Base-by-base conservation (phyloP, 1,140 invertebrate genomes). In the Schlechtendalia chinensis region DNA sequence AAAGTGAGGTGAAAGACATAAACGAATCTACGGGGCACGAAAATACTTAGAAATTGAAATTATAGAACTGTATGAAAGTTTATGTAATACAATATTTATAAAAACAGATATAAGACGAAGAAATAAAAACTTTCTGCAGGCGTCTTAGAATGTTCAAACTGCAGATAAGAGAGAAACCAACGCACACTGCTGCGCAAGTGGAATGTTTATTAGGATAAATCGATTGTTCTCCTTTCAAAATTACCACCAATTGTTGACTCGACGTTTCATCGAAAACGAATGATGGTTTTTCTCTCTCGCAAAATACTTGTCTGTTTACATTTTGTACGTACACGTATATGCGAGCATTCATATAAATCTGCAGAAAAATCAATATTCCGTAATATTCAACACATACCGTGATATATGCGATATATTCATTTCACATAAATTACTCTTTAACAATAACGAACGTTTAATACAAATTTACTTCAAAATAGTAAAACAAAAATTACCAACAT, bases 141-240 rank as follows among this genome's bases (percentile, higher is more conserved):
- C 22, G 29, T 50, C 22, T 50, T 69, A 5, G 17, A 69, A 50
- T 69, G 47, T 69, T 69, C 22, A 50, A 17, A 50, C n/a, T 16
- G 12, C 12, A 69, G 39, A 69, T 50, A 50, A 69, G 67, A 27
- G n/a, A 17, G n/a, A 1, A 11, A 47, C 19, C 17, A 29, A n/a
- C 71, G 14, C 27, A 56, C 72, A 59, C 1, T 24, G 14, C 54
- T 4, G 32, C 3, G 29, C 74, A 19, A 59, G 32, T 61, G 32
- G 32, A 77, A 61, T 59, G 74, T 77, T 61, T 77, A 58, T 39
- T 77, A 77, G 56, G 56, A 77, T 39, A 77, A 77, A 77, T 77
- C 54, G 56, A 61, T 77, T 77, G 32, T 59, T 75, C 19, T 75
- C 12, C 8, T 27, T 59, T 22, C 24, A 17, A 77, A 77, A 59